Conservation (phyloP, 2,888 invertebrate genomes). For the Argyresthia albistria region DNA sequence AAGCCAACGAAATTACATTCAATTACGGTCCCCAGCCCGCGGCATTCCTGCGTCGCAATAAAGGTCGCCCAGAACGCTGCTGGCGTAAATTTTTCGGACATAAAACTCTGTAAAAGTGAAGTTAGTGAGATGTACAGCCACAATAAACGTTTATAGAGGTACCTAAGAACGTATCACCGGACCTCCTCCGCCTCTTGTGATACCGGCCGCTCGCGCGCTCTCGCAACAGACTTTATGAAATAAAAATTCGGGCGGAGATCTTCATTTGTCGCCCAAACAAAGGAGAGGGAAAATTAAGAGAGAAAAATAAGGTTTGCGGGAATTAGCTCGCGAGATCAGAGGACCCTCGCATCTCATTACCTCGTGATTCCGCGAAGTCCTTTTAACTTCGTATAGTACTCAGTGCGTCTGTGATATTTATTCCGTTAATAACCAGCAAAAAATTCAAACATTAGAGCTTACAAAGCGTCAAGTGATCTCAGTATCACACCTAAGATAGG, state of each 20-base stretch:
- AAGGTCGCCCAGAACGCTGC: constrained; percentile 49
- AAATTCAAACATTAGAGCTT: not conserved
- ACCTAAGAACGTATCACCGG: not conserved
- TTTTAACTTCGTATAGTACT: too few species aligned
- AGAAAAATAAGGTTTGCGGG: constrained; percentile 51
- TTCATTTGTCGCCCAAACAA: constrained; percentile 58
- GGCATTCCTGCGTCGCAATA: constrained; percentile 59
- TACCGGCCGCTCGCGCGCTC: not conserved
- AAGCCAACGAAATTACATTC: constrained; percentile 70
- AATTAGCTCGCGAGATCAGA: constrained; percentile 55
- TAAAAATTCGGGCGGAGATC: constrained; percentile 26
- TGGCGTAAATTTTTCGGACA: constrained; percentile 70
- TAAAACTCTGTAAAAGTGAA: constrained; percentile 69
- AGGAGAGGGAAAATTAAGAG: constrained; percentile 64
- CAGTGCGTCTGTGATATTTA: not conserved
- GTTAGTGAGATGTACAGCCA: constrained; percentile 65
- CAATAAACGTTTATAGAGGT: constrained; percentile 65
- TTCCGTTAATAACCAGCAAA: not conserved
- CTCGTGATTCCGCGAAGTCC: too few species aligned
- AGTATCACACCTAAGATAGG: not conserved
- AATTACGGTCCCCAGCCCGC: constrained; percentile 56
- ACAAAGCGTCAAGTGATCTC: not conserved
- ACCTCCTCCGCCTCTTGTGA: not conserved
- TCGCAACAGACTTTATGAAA: not conserved
- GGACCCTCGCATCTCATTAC: not conserved